These are phyloP conservation scores for Bombus turneri DNA, from an alignment of 1,140 invertebrate genomes.

Conservation along the genomic window DNA sequence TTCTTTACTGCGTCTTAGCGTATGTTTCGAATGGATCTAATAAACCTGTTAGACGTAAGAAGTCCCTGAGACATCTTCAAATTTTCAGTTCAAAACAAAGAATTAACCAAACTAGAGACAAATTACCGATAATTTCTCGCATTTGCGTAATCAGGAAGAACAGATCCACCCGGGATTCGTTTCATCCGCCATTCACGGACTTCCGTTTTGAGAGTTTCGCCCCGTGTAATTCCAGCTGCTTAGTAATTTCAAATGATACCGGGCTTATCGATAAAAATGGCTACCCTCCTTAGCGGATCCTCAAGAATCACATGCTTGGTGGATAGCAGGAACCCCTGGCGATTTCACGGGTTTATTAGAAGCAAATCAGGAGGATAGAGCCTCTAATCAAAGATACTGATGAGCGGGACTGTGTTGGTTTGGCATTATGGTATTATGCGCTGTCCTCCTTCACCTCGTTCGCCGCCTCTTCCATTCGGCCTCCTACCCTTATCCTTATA, in stretches of 20 bases:
- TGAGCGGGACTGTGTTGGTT: conserved; percentile 73
- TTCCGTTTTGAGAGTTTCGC: not conserved
- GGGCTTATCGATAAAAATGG: conserved; percentile 44
- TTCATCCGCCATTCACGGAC: not conserved
- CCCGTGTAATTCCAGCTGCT: not conserved
- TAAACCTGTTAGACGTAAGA: too few relatives aligned
- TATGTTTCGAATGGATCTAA: too few relatives aligned
- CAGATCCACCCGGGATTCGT: not conserved
- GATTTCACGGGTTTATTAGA: conserved; percentile 81
- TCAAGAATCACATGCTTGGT: conserved; percentile 19
- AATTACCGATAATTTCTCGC: not conserved
- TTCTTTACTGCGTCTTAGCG: not conserved
- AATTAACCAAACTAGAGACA: not conserved
- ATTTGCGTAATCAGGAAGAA: not conserved
- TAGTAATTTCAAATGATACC: not conserved
- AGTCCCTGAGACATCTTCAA: too few relatives aligned
- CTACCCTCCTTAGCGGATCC: conserved; percentile 17
- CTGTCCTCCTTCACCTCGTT: conserved; percentile 50
- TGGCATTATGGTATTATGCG: conserved; percentile 78
- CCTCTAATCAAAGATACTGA: conserved; percentile 82
- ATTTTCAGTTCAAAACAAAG: too few relatives aligned
- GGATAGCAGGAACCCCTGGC: conserved; percentile 58
- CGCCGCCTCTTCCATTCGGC: conserved; percentile 55
- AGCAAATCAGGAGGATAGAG: conserved; percentile 79
- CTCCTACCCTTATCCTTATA: conserved; percentile 69